phyloP scores from a whole-genome alignment of 2,797 vertebrate species.

The Clarias platycephalus region DNA sequence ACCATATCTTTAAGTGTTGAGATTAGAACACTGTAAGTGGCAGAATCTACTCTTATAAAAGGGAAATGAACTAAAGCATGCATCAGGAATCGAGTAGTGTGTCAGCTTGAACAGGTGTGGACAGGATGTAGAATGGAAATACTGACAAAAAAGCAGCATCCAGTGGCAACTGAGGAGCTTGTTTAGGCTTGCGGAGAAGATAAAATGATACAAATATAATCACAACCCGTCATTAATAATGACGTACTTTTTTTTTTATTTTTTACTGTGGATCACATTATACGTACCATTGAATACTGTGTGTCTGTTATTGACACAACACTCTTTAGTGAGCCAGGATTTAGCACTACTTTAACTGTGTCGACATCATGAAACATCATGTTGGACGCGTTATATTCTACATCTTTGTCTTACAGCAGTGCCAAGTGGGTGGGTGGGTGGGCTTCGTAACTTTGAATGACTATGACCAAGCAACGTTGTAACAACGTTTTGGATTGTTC shows the following conservation, averaged over 20 bases:
- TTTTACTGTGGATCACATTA: constrained; percentile 38
- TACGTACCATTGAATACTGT: constrained; percentile 31
- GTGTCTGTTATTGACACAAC: constrained; percentile 21
- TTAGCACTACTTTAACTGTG: constrained; percentile 14
- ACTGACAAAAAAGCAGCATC: constrained; percentile 23
- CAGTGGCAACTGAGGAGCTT: constrained; percentile 31
- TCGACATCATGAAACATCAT: not conserved
- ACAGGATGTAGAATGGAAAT: constrained; percentile 21
- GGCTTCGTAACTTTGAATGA: constrained; percentile 9
- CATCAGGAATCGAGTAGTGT: constrained; percentile 47
- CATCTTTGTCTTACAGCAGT: constrained; percentile 15
- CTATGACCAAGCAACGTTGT: constrained; percentile 4
- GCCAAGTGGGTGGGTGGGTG: constrained; percentile 3
- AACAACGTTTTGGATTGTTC: not conserved
- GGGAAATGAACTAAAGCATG: constrained; percentile 34
- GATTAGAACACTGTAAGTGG: not conserved
- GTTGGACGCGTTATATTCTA: constrained; percentile 17
- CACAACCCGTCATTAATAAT: not conserved
- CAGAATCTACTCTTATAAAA: not conserved
- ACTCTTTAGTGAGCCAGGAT: constrained; percentile 23
- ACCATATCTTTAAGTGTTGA: not conserved
- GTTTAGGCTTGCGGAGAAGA: constrained; percentile 45
- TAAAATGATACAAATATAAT: constrained; percentile 40
- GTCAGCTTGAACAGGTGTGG: constrained; percentile 36
- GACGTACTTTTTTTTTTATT: not conserved